Evolutionary conservation across 2,797 vertebrate genomes (phyloP), one percentile per base, ranked within the genome.

Genomic region (Microctenopoma stevenorrisi): DNA sequence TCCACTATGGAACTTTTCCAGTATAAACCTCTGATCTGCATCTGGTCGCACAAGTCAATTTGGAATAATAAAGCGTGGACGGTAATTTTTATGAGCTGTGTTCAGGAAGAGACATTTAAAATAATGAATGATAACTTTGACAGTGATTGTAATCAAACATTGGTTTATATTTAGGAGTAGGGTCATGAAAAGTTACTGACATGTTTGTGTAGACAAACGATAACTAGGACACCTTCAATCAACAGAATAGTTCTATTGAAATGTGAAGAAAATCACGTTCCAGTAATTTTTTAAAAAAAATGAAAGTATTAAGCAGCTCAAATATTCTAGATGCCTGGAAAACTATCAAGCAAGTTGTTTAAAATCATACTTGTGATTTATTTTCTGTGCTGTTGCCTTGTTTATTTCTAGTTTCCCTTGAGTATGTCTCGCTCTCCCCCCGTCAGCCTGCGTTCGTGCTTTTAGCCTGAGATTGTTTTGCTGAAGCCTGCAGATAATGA

Each of bases 401-500:
- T 59, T 43, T 73, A 44, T 64, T 64, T 63, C n/a, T n/a, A 63
- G 54, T 25, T 42, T 44, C 9, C 15, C 53, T 46, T n/a, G 57
- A 68, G 58, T 37, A 52, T 35, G 37, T 55, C 7, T 30, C 26
- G 6, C 53, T 57, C 47, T n/a, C 25, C 22, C 7, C 15, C 54
- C 68, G 2, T 58, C 40, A 33, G 12, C 4, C 2, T 60, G 51
- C 30, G 30, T 61, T 60, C 25, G 15, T 9, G 3, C 62, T 73
- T 61, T 70, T 35, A 40, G 44, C 54, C 53, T 12, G 16, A 64
- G 71, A 72, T 72, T 74, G 79, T 80, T 88, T 83, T 53, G 33
- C 68, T 64, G 33, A 18, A 52, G 60, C 74, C 25, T 26, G 50
- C 61, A 74, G 84, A 91, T 88, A 83, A 76, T 14, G 28, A 88